These are phyloP conservation scores for Colostygia pectinataria DNA, from an alignment of 2,888 invertebrate species.

Conservation along the genomic window DNA sequence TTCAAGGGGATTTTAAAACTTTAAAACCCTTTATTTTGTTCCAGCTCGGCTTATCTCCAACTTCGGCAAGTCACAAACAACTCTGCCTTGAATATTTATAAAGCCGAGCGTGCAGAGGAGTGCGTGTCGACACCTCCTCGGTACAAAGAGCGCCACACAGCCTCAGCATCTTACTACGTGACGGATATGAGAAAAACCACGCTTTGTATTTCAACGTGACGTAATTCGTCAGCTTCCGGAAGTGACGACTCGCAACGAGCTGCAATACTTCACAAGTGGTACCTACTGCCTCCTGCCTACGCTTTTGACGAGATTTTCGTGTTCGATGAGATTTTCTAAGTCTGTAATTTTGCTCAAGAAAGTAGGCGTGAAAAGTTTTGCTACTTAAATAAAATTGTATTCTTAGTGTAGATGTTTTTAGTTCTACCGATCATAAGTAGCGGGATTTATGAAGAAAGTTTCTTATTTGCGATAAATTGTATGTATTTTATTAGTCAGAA, in stretches of 20 bases:
- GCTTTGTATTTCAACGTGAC: conserved; percentile 11
- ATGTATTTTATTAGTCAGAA: neutral
- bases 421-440: conserved; percentile 1
- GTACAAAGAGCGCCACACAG: neutral
- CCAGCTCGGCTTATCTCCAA: too few relatives aligned
- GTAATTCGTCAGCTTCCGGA: conserved; percentile 13
- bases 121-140: too few relatives aligned
- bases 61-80: too few relatives aligned
- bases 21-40: too few relatives aligned
- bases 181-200: conserved; percentile 2
- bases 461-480: neutral
- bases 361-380: neutral
- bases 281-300: neutral
- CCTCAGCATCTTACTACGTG: neutral
- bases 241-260: conserved; percentile 9
- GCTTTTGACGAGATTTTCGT: neutral
- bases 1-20: too few relatives aligned
- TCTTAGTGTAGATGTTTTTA: conserved; percentile 1
- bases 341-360: conserved; percentile 1
- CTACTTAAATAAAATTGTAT: neutral
- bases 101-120: too few relatives aligned
- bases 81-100: too few relatives aligned
- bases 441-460: neutral
- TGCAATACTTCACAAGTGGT: conserved; percentile 10
- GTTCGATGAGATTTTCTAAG: neutral